These are phyloP conservation scores for Zaprionus gabonicus DNA, from an alignment of 1,140 invertebrate genomes.

Conservation along the genomic window DNA sequence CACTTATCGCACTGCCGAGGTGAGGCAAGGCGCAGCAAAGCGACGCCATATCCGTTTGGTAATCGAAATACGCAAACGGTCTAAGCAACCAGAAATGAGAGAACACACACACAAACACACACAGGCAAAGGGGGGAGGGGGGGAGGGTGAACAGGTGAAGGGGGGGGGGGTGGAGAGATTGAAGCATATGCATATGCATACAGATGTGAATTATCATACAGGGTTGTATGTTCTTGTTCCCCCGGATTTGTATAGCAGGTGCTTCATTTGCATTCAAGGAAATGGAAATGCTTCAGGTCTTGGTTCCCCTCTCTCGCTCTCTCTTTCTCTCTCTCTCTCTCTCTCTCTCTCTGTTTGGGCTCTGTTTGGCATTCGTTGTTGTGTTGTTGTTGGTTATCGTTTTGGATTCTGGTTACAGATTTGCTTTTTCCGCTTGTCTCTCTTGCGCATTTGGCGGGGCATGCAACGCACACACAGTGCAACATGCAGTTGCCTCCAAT, in stretches of 20 bases:
- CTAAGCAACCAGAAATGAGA: conserved; percentile 35
- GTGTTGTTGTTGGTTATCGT: background rate
- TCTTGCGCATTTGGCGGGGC: background rate
- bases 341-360: background rate
- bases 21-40: background rate
- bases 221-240: background rate
- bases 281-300: conserved; percentile 49
- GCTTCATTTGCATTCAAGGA: conserved; percentile 66
- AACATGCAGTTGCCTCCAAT: background rate
- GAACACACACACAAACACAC: conserved; percentile 17
- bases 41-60: conserved; percentile 66
- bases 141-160: too few species aligned
- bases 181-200: conserved; percentile 1
- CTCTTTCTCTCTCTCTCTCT: background rate
- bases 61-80: conserved; percentile 66
- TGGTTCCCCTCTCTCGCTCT: background rate
- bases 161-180: background rate
- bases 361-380: background rate
- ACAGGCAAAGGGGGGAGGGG: background rate
- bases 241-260: conserved; percentile 46
- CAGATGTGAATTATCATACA: conserved; percentile 14
- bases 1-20: background rate
- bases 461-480: background rate
- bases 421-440: conserved; percentile 1
- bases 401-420: background rate